These are phyloP conservation scores for Zaprionus tsacasi DNA, from an alignment of 1,140 invertebrate genomes.

Conservation along the genomic window DNA sequence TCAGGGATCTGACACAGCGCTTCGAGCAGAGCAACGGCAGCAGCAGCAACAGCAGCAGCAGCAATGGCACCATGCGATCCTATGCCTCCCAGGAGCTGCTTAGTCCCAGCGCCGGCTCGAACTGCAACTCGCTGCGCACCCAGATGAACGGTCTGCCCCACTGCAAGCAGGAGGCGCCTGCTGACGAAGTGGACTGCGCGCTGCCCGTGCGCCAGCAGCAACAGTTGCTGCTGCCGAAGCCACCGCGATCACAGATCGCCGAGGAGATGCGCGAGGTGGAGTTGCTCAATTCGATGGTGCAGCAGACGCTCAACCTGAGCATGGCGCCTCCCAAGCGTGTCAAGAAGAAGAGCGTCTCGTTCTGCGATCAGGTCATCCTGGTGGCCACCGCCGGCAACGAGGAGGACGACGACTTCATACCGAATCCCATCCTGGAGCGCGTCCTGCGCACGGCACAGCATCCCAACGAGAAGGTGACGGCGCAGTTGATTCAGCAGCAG, in stretches of 20 bases:
- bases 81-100: slow-evolving; percentile 80
- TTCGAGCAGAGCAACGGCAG: slow-evolving; percentile 89
- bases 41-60: neutral
- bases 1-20: slow-evolving; percentile 91
- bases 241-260: slow-evolving; percentile 83
- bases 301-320: slow-evolving; percentile 83
- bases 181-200: slow-evolving; percentile 81
- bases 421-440: slow-evolving; percentile 94
- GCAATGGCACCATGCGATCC: slow-evolving; percentile 55
- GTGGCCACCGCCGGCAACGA: slow-evolving; percentile 96
- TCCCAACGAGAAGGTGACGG: slow-evolving; percentile 85
- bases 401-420: slow-evolving; percentile 94
- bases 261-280: slow-evolving; percentile 86
- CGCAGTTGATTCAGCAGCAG: slow-evolving; percentile 86
- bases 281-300: slow-evolving; percentile 85
- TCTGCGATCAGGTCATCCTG: slow-evolving; percentile 96
- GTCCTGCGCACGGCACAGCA: slow-evolving; percentile 90
- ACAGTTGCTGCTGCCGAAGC: slow-evolving; percentile 62
- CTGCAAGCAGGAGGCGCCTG: slow-evolving; percentile 49
- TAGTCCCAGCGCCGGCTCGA: slow-evolving; percentile 15
- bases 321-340: slow-evolving; percentile 84
- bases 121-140: slow-evolving; percentile 55
- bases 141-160: slow-evolving; percentile 80
- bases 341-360: slow-evolving; percentile 97
- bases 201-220: slow-evolving; percentile 42